A percentile compares a stretch with the other conserved stretches of the same genome.
These are phyloP conservation scores for Amblyjoppa fuscipennis DNA, from an alignment of 2,888 invertebrate genomes.

Conservation along the genomic window DNA sequence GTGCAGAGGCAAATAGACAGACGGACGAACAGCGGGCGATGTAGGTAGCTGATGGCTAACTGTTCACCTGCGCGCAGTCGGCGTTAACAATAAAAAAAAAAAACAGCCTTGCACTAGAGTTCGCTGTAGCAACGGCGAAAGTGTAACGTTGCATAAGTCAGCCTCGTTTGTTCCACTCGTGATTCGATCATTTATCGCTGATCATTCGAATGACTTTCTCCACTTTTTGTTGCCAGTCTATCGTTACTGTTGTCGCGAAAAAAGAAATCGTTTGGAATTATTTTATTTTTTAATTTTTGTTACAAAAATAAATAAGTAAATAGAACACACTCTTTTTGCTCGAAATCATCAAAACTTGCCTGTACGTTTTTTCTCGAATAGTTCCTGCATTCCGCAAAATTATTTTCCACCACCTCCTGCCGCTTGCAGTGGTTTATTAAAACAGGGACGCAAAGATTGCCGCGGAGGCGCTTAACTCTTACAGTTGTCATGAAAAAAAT, in stretches of 20 bases:
- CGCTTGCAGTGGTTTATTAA: too few species aligned
- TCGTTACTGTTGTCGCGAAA: not conserved
- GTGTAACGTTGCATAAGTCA: constrained; percentile 55
- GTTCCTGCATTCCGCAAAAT: too few species aligned
- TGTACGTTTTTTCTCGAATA: not conserved
- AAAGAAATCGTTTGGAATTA: not conserved
- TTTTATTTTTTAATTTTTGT: not conserved
- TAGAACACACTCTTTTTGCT: not conserved
- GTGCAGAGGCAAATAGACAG: constrained; percentile 10
- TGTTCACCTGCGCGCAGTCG: constrained; percentile 51
- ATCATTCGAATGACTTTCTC: constrained; percentile 39
- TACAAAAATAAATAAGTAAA: not conserved
- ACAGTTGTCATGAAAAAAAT: not conserved
- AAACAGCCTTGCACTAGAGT: constrained; percentile 28
- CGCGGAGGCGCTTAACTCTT: not conserved
- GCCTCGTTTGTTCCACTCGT: constrained; percentile 35
- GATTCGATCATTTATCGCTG: constrained; percentile 4
- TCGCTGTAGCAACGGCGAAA: constrained; percentile 38
- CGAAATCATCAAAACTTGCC: not conserved
- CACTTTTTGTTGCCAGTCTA: not conserved
- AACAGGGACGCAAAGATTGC: not conserved
- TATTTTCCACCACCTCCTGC: too few species aligned
- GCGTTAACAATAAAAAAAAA: constrained; percentile 55
- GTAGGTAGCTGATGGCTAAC: constrained; percentile 34
- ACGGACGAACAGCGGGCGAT: constrained; percentile 5